Evolutionary conservation across 2,797 vertebrate species (phyloP), one percentile per base, ranked within the genome.

Genomic region (Okamejei kenojei): DNA sequence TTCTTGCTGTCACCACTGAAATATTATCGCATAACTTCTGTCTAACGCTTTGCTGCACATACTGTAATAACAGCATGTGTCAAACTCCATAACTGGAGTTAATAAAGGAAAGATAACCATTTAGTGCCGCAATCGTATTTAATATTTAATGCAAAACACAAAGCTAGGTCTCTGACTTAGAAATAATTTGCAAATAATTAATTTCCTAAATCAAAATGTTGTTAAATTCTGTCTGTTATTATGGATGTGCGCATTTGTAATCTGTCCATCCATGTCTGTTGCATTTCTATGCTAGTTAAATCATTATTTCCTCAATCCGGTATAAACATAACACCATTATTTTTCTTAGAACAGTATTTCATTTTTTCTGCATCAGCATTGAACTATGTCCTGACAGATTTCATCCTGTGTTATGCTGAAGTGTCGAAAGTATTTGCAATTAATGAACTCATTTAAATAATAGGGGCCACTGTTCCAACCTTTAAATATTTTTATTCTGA

Each of bases 31-130:
- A 76, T 76, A 58, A 92, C 71, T 74, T 54, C 71, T 92, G 73
- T 38, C 29, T 94, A 92, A 95, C 93, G 93, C 94, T 94, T 90
- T 84, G 26, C 94, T 93, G 93, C 93, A 95, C 86, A 93, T 95
- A 54, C 45, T 54, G 45, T 54, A 94, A 95, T 95, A 96, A 96
- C 96, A 97, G 93, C 95, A 96, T 96, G 94, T 96, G 97, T 97
- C 97, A 97, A 97, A 97, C 95, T 95, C 95, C 97, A 96, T 97
- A 97, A 97, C 96, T 96, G 97, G 97, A 97, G 97, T 97, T 98
- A 98, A 98, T 98, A 98, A 96, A 96, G 97, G 96, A 96, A 97
- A 96, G 96, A 97, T 97, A 96, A 95, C 96, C 97, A 98, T 97
- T 98, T 98, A 98, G 96, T n/a, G 13, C 21, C n/a, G 23, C 21